phyloP scores from a whole-genome alignment of 2,888 invertebrate genomes.

The Anodontia alba region DNA sequence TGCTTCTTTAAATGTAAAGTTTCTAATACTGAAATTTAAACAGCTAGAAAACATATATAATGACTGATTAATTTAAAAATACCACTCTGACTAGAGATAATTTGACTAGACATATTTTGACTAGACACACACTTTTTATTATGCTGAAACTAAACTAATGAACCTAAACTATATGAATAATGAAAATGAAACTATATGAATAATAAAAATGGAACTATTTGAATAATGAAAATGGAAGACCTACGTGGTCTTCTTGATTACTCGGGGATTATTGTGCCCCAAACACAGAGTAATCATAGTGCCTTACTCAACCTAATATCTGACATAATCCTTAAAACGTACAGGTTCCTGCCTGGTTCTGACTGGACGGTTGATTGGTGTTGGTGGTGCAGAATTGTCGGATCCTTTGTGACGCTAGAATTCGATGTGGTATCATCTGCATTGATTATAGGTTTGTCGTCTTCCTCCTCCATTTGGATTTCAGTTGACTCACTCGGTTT shows the following conservation, averaged over 20 bases:
- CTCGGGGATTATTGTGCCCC: slow-evolving; percentile 22
- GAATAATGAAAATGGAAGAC: not conserved
- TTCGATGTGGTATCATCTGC: not conserved
- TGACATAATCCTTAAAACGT: slow-evolving; percentile 2
- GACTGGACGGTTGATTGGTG: not conserved
- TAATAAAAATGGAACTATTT: not conserved
- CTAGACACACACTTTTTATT: not conserved
- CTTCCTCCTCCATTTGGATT: not conserved
- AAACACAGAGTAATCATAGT: slow-evolving; percentile 9
- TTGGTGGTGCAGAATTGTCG: not conserved
- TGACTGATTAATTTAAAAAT: not conserved
- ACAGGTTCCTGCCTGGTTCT: not conserved
- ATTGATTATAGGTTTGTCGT: not conserved
- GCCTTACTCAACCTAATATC: not conserved
- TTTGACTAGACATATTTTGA: not conserved
- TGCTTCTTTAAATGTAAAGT: not conserved
- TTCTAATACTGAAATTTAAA: not conserved
- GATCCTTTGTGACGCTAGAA: too few species aligned
- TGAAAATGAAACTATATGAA: too few species aligned
- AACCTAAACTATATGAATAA: too few species aligned
- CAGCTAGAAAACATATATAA: not conserved
- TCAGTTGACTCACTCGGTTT: not conserved
- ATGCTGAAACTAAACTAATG: not conserved
- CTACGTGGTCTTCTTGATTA: not conserved
- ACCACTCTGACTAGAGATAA: not conserved